A percentile compares a stretch with the other conserved stretches of the same genome.
Conservation (phyloP, 2,113 vertebrate species). For the Sterrhoptilus dennistouni region DNA sequence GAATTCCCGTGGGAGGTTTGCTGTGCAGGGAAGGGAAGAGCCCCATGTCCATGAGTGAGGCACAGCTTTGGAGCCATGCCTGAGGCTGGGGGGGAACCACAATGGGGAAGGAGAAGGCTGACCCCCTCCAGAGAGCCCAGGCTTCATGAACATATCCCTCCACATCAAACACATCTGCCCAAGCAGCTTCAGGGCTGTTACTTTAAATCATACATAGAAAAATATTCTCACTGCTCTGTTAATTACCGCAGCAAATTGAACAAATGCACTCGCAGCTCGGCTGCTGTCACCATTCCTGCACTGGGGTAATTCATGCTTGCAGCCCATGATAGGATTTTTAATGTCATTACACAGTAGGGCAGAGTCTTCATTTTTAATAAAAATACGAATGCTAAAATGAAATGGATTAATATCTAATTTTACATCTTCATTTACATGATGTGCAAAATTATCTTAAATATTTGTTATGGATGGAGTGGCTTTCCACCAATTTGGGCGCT, state of each 20-base stretch:
- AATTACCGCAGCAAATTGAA: constrained; percentile 64
- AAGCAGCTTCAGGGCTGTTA: neutral
- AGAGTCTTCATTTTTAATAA: constrained; percentile 69
- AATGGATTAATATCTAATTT: constrained; percentile 77
- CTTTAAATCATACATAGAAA: neutral
- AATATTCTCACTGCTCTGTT: constrained; percentile 24
- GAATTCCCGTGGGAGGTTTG: neutral
- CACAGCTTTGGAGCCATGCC: rapidly evolving
- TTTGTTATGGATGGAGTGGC: constrained; percentile 74
- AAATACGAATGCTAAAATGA: constrained; percentile 70
- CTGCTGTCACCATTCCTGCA: constrained; percentile 22
- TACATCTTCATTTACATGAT: constrained; percentile 73
- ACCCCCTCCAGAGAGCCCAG: neutral
- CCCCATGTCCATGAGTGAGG: rapidly evolving
- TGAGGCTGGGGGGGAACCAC: neutral
- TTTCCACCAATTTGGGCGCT: constrained; percentile 72
- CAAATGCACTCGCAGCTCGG: constrained; percentile 36
- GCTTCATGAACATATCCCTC: neutral
- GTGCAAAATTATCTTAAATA: constrained; percentile 76
- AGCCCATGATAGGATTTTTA: constrained; percentile 37
- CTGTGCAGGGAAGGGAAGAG: neutral
- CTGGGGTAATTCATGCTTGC: constrained; percentile 27
- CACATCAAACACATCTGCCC: neutral
- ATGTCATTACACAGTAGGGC: constrained; percentile 45
- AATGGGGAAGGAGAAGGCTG: neutral